Conservation (phyloP, 2,113 vertebrate genomes). For the Podiceps cristatus region DNA sequence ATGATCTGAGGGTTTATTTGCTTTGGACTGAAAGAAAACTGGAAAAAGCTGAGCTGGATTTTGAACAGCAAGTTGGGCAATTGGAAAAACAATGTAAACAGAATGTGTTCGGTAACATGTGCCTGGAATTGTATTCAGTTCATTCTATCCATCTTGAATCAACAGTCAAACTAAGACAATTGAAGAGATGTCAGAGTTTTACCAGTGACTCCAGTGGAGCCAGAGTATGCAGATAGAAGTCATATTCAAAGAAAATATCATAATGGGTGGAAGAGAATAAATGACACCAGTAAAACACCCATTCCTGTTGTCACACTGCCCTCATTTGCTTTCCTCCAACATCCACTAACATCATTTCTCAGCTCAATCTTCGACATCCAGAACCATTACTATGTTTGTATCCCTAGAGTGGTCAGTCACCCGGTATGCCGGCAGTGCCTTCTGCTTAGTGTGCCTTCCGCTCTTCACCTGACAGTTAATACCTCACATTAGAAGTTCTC, state of each 20-base stretch:
- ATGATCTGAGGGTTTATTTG: constrained; percentile 31
- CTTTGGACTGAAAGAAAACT: constrained; percentile 48
- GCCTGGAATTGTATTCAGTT: not conserved
- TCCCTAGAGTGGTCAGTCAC: not conserved
- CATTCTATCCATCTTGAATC: not conserved
- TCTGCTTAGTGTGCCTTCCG: not conserved
- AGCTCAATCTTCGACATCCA: not conserved
- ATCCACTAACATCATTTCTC: not conserved
- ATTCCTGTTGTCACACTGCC: not conserved
- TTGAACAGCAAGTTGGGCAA: constrained; percentile 63
- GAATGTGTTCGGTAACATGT: not conserved
- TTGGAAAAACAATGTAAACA: constrained; percentile 22
- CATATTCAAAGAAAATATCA: not conserved
- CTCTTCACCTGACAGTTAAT: not conserved
- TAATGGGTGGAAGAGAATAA: not conserved
- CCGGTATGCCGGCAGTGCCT: not conserved
- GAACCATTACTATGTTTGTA: not conserved
- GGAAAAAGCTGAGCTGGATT: constrained; percentile 55
- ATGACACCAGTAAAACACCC: not conserved
- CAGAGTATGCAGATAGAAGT: not conserved
- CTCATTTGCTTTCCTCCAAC: not conserved
- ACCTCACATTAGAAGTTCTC: not conserved
- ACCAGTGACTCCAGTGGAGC: not conserved
- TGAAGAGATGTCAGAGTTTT: not conserved
- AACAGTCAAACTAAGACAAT: not conserved